phyloP scores from a whole-genome alignment of 2,888 invertebrate genomes.

The Leucophora obtusa region DNA sequence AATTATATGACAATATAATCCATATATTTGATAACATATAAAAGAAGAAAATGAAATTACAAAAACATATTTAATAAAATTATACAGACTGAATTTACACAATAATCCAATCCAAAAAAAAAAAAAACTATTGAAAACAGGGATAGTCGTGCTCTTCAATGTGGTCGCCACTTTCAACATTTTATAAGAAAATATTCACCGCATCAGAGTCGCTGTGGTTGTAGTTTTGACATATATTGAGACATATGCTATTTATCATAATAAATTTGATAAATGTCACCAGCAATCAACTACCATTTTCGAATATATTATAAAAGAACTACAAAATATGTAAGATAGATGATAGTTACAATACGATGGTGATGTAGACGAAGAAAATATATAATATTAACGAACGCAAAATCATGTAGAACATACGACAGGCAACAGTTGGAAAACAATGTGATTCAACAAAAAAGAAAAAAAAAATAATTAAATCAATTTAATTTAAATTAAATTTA shows the following conservation, averaged over 20 bases:
- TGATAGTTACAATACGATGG: not conserved
- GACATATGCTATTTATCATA: constrained; percentile 37
- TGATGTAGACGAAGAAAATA: not conserved
- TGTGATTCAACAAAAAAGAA: not conserved
- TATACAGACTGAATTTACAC: not conserved
- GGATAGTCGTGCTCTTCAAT: not conserved
- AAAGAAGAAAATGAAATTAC: constrained; percentile 13
- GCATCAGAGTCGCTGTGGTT: not conserved
- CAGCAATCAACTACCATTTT: constrained; percentile 25
- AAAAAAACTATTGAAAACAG: not conserved
- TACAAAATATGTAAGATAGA: not conserved
- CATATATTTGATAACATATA: constrained; percentile 23
- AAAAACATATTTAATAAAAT: not conserved
- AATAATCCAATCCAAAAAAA: not conserved
- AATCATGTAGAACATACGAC: not conserved
- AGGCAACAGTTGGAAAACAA: not conserved
- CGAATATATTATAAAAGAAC: constrained; percentile 4
- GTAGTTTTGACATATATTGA: not conserved
- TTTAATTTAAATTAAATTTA: not conserved
- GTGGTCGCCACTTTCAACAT: not conserved
- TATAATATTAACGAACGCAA: not conserved
- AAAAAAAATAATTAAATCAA: not conserved
- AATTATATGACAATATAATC: constrained; percentile 50
- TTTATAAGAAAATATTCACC: not conserved
- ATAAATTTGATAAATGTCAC: constrained; percentile 51